Percentiles rank a stretch among this genome's conserved stretches.
phyloP scores from a whole-genome alignment of 2,113 vertebrate genomes.

The Gambusia affinis region DNA sequence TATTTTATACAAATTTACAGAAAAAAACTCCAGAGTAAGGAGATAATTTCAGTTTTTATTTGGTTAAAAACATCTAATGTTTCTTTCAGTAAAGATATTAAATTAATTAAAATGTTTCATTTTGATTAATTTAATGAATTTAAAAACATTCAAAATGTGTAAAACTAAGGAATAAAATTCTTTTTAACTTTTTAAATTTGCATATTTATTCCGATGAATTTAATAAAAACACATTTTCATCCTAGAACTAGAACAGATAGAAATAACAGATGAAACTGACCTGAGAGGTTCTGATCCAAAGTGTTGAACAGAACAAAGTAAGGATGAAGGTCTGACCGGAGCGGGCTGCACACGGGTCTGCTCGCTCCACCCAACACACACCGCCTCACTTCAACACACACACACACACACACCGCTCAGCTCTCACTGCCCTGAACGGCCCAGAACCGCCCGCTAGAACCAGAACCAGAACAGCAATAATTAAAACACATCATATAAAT shows the following conservation, averaged over 20 bases:
- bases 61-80: neutral
- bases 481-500: neutral
- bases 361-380: slow-evolving; percentile 2
- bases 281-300: neutral
- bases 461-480: neutral
- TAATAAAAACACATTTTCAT: too few relatives aligned
- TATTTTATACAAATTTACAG: too few relatives aligned
- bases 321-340: neutral
- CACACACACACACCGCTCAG: neutral
- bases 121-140: too few relatives aligned
- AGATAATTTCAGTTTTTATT: neutral
- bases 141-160: too few relatives aligned
- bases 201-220: too few relatives aligned
- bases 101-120: too few relatives aligned
- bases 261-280: neutral
- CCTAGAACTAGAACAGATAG: neutral
- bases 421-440: neutral
- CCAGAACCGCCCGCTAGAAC: neutral
- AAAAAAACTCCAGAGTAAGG: neutral
- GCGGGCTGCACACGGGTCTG: neutral
- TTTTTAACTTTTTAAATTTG: too few relatives aligned
- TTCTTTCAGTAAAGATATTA: too few relatives aligned
- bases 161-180: too few relatives aligned
- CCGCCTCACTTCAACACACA: neutral
- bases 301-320: neutral